Base-by-base conservation (phyloP, 2,113 vertebrate species). In the Cephalopterus ornatus region DNA sequence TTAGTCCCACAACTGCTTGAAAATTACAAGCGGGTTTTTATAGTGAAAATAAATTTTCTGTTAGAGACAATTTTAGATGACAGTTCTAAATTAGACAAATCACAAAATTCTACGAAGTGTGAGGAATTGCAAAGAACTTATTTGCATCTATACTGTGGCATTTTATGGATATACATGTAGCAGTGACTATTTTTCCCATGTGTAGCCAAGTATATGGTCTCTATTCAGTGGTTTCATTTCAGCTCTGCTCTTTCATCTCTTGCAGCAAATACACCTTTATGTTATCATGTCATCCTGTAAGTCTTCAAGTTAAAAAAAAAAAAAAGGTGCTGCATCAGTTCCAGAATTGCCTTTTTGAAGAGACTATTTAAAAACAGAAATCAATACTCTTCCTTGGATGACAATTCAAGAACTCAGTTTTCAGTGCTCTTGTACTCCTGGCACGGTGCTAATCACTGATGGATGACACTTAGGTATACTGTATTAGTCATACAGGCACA, bases 321-420 rank as follows among this genome's bases (percentile, higher is more conserved):
- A 14, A 10, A 37, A 76, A 79, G 58, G 19, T 1, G 0, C 49
- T 78, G 10, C 67, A 28, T 35, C 42, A 35, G 33, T 90, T 49
- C 33, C n/a, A 91, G 49, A 89, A 75, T 7, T 55, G 17, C 23
- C 30, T 86, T 62, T 95, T 68, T 62, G 30, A 93, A 86, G 30
- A 95, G n/a, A 27, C 12, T 28, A 11, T 73, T 93, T 84, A 12
- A 89, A 95, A 95, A 9, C 1, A 86, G 52, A 53, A 11, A 75
- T 70, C 35, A 61, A 79, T 77, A 30, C 28, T 4, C 9, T 90
- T 86, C 21, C 37, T 46, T 85, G 37, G 44, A 86, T 10, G 16
- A 84, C 52, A 85, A 82, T 58, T 92, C 65, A 88, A 85, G 56
- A 95, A 73, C 33, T 74, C 68, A n/a, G 10, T 95, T 73, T 96